Conservation (phyloP, 1,140 invertebrate genomes). For the Anoplolepis gracilipes region DNA sequence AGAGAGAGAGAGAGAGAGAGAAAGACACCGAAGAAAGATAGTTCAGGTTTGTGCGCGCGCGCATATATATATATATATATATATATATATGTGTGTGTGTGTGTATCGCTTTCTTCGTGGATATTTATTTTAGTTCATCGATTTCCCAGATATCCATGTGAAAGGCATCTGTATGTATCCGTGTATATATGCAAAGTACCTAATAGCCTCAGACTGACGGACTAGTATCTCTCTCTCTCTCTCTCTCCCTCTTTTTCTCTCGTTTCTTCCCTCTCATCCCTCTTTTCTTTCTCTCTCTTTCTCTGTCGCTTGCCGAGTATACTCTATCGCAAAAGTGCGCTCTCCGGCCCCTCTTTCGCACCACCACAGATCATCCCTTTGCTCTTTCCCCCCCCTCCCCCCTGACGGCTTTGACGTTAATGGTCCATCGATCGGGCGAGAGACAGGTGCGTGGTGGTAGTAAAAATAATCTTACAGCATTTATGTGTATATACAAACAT, state of each 20-base stretch:
- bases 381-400: slow-evolving; percentile 35
- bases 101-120: slow-evolving; percentile 62
- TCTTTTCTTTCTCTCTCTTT: slow-evolving; percentile 24
- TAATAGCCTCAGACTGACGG: slow-evolving; percentile 70
- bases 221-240: slow-evolving; percentile 61
- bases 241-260: not conserved
- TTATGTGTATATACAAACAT: slow-evolving; percentile 32
- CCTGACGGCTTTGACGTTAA: slow-evolving; percentile 70
- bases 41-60: not conserved
- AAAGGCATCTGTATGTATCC: slow-evolving; percentile 63
- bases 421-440: slow-evolving; percentile 72
- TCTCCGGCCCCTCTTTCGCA: slow-evolving; percentile 45
- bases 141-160: slow-evolving; percentile 64
- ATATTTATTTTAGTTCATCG: slow-evolving; percentile 76
- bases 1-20: not conserved
- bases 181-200: slow-evolving; percentile 68
- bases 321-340: slow-evolving; percentile 70
- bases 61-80: not conserved
- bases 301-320: slow-evolving; percentile 64
- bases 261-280: slow-evolving; percentile 37
- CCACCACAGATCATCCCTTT: slow-evolving; percentile 23
- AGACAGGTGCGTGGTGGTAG: slow-evolving; percentile 68
- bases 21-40: slow-evolving; percentile 2
- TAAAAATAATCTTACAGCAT: slow-evolving; percentile 70
- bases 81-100: not conserved